Base-by-base conservation (phyloP, 2,113 vertebrate species). In the Excalfactoria chinensis region DNA sequence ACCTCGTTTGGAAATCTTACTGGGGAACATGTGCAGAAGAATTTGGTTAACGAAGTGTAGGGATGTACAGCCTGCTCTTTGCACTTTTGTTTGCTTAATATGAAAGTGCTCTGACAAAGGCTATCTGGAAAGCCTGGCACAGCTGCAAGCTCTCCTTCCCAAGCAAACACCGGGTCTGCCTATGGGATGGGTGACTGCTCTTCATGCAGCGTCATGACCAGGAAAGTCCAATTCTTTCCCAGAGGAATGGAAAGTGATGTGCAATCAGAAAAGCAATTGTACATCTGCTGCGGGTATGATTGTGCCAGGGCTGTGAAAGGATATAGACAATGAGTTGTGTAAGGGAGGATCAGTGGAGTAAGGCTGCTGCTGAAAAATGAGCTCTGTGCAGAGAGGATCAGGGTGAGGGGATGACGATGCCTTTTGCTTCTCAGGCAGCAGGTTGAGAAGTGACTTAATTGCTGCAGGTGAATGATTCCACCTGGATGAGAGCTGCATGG, bases 81-180 rank as follows among this genome's bases (percentile, higher is more conserved):
- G 63, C 3, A 19, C 58, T 84, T 90, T 58, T 89, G 23, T 68
- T 90, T 2, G 0, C 56, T 92, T 89, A 49, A 89, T 58, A 56
- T 87, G 11, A 37, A 58, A 70, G 41, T 58, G 48, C 16, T 85
- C 64, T 83, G 75, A 71, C 56, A 89, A 90, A 80, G 41, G 78
- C 75, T 89, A 17, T 74, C 71, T 93, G 84, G 51, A 86, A 92
- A 86, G 48, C 48, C 75, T 87, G 75, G 71, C 64, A 35, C 30
- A 82, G 58, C 62, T 84, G 80, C 73, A 80, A 51, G 43, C 9
- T 85, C 71, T 70, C 21, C 68, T 28, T 56, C 37, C 67, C 71
- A 82, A 59, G 67, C 15, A 90, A 78, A 58, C 9, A 25, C 28
- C 0, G 0, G 1, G 7, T 60, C 72, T 94, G 34, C 75, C 56